Conservation (phyloP, 1,140 invertebrate species). For the Drosophila truncata region DNA sequence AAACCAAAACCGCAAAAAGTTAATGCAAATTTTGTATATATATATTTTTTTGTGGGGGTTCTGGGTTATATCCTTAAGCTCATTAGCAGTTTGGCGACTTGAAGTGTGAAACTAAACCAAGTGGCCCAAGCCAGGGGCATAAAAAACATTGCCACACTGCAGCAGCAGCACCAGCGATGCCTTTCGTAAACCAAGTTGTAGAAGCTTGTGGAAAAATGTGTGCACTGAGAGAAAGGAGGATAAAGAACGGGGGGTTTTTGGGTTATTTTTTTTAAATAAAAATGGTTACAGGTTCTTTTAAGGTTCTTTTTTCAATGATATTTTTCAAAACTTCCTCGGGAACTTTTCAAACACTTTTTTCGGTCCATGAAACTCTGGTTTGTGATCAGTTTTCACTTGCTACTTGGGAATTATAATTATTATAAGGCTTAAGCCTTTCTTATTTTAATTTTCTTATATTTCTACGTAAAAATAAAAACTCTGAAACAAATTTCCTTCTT, state of each 20-base stretch:
- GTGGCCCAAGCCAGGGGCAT: constrained; percentile 66
- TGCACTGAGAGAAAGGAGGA: background rate
- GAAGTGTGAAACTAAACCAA: constrained; percentile 79
- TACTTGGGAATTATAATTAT: constrained; percentile 2
- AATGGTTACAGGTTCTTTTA: too few relatives aligned
- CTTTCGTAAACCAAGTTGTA: too few relatives aligned
- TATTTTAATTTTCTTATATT: too few relatives aligned
- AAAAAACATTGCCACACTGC: constrained; percentile 34
- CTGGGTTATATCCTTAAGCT: constrained; percentile 66
- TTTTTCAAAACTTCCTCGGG: too few relatives aligned
- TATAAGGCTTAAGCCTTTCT: background rate
- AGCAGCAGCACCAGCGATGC: constrained; percentile 1
- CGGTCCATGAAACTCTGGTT: background rate
- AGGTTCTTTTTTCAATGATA: too few relatives aligned
- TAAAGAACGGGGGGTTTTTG: too few relatives aligned
- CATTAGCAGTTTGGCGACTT: constrained; percentile 74
- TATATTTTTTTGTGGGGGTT: constrained; percentile 14
- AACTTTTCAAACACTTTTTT: background rate
- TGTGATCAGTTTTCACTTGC: background rate
- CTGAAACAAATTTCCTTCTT: too few relatives aligned
- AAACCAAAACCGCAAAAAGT: constrained; percentile 32
- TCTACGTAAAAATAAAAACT: background rate
- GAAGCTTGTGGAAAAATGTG: constrained; percentile 6
- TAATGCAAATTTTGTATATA: constrained; percentile 30
- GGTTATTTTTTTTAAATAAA: too few relatives aligned